Evolutionary conservation across 2,888 invertebrate species (phyloP).

Genomic region (Tromatobia lineatoria): DNA sequence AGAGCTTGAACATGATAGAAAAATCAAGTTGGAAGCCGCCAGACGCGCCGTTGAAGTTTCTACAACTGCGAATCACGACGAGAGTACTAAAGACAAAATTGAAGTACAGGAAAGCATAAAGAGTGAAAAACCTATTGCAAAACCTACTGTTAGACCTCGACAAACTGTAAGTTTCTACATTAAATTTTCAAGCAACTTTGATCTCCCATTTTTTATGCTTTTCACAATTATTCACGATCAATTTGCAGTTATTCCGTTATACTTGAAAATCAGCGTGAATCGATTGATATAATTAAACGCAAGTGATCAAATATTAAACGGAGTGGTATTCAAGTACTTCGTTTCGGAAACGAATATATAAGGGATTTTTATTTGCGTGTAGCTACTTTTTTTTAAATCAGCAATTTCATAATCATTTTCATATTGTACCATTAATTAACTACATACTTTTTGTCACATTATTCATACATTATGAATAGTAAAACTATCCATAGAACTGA

Average conservation of each 20-base stretch:
- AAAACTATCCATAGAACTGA: too few species aligned
- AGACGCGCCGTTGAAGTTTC: slow-evolving; percentile 69
- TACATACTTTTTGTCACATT: too few species aligned
- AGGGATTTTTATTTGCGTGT: too few species aligned
- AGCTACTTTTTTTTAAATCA: neutral
- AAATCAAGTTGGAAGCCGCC: slow-evolving; percentile 71
- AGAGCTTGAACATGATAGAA: slow-evolving; percentile 86
- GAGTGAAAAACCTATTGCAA: slow-evolving; percentile 68
- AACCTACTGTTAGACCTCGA: slow-evolving; percentile 77
- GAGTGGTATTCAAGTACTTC: neutral
- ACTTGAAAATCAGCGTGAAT: neutral
- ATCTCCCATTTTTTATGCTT: slow-evolving; percentile 6
- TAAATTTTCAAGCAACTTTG: slow-evolving; percentile 6
- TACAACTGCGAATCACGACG: slow-evolving; percentile 4
- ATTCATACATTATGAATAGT: too few species aligned
- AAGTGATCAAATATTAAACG: neutral
- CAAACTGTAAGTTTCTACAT: slow-evolving; percentile 77
- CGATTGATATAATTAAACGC: neutral
- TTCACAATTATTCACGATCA: neutral
- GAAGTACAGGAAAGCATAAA: slow-evolving; percentile 25
- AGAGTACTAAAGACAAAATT: slow-evolving; percentile 3
- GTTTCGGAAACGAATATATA: too few species aligned
- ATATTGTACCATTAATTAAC: too few species aligned
- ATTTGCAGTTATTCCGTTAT: neutral
- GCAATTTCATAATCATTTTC: neutral